Conservation (phyloP, 1,140 invertebrate species). For the Sitophilus oryzae region DNA sequence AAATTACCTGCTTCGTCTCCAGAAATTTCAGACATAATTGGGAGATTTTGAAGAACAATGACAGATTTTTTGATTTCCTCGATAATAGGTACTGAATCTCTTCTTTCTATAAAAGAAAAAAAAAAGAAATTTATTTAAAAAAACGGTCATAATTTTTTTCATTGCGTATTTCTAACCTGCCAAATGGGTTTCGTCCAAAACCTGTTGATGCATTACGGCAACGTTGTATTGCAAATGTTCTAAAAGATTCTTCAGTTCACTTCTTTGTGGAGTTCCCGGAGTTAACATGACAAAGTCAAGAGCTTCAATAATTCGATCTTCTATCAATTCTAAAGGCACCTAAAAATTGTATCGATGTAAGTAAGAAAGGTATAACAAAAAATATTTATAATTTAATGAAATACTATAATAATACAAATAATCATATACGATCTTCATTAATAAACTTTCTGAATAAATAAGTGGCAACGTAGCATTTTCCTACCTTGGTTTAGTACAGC, state of each 20-base stretch:
- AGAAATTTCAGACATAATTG: constrained; percentile 29
- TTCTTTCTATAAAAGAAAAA: constrained; percentile 8
- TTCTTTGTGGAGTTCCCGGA: constrained; percentile 9
- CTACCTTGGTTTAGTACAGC: too few species aligned
- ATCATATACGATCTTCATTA: too few species aligned
- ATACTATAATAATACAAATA: too few species aligned
- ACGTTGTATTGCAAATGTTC: constrained; percentile 37
- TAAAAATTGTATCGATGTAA: neutral
- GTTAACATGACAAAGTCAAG: constrained; percentile 28
- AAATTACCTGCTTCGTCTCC: constrained; percentile 3
- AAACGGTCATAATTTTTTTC: neutral
- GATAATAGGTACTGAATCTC: constrained; percentile 22
- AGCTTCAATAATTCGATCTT: constrained; percentile 34
- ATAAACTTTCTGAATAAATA: too few species aligned
- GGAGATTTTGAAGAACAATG: constrained; percentile 30
- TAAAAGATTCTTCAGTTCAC: constrained; percentile 24
- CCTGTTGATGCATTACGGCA: constrained; percentile 36
- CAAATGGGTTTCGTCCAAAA: constrained; percentile 33
- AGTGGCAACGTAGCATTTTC: too few species aligned
- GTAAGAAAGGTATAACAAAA: neutral
- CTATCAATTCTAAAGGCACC: constrained; percentile 32
- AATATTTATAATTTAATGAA: too few species aligned
- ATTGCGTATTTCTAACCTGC: too few species aligned
- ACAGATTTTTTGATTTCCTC: constrained; percentile 36
- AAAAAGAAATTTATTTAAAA: neutral